Percentiles rank a stretch among this genome's conserved stretches.
phyloP scores from a whole-genome alignment of 2,888 invertebrate species.

The Pseudanteris insignis region DNA sequence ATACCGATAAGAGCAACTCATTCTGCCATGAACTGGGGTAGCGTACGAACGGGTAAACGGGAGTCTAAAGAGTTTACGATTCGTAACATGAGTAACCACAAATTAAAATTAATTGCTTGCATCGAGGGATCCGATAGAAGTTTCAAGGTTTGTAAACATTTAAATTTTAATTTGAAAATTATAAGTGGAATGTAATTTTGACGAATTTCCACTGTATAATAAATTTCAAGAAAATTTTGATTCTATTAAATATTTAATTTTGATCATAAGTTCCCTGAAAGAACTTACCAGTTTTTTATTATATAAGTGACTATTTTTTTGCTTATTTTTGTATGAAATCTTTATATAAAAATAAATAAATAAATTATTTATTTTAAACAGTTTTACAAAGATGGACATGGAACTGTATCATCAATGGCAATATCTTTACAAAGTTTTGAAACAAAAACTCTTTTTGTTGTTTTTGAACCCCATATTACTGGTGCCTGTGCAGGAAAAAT shows the following conservation, averaged over 20 bases:
- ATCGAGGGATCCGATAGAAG: slow-evolving; percentile 61
- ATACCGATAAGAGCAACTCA: slow-evolving; percentile 70
- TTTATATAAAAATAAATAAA: too few relatives aligned
- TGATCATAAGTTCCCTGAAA: too few relatives aligned
- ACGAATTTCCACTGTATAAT: too few relatives aligned
- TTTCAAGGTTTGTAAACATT: slow-evolving; percentile 55
- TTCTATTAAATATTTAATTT: neutral
- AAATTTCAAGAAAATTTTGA: too few relatives aligned
- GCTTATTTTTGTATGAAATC: too few relatives aligned
- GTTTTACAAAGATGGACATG: slow-evolving; percentile 58
- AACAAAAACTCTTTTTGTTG: slow-evolving; percentile 69
- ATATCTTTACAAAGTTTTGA: slow-evolving; percentile 70
- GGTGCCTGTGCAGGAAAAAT: slow-evolving; percentile 70
- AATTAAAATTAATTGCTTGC: slow-evolving; percentile 69
- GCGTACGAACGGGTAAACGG: slow-evolving; percentile 69
- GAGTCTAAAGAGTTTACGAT: slow-evolving; percentile 69
- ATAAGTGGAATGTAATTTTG: too few relatives aligned
- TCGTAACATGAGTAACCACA: slow-evolving; percentile 70
- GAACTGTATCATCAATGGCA: slow-evolving; percentile 54
- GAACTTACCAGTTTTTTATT: too few relatives aligned
- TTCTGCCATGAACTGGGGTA: slow-evolving; percentile 71
- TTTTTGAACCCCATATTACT: slow-evolving; percentile 69
- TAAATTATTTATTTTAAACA: too few relatives aligned
- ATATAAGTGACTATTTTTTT: too few relatives aligned
- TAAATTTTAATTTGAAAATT: too few relatives aligned